A percentile compares a stretch with the other conserved stretches of the same genome.
Conservation (phyloP, 1,140 invertebrate genomes). For the Eriosoma lanigerum region DNA sequence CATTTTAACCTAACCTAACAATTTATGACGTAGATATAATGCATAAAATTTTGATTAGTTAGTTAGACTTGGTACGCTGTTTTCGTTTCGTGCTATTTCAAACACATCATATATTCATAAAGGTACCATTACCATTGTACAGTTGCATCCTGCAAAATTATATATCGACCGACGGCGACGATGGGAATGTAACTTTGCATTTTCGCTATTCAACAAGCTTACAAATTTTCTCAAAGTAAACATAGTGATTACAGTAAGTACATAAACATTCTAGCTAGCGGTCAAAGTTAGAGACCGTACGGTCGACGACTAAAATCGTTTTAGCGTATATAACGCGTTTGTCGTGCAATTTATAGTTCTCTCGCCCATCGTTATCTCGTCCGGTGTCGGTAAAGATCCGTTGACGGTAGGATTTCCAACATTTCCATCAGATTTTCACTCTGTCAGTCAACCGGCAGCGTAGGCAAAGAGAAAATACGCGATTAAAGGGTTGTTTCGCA, state of each 20-base stretch:
- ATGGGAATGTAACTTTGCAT: too few relatives aligned
- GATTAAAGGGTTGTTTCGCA: neutral
- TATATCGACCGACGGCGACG: too few relatives aligned
- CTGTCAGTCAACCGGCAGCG: neutral
- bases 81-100: too few relatives aligned
- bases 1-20: too few relatives aligned
- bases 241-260: too few relatives aligned
- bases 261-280: neutral
- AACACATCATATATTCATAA: too few relatives aligned
- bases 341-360: slow-evolving; percentile 1
- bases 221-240: neutral
- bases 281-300: neutral
- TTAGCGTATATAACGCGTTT: neutral
- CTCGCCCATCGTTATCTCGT: neutral
- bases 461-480: neutral
- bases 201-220: too few relatives aligned
- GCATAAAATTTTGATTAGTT: too few relatives aligned
- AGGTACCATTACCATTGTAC: too few relatives aligned
- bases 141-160: too few relatives aligned
- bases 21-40: too few relatives aligned
- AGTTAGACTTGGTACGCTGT: too few relatives aligned
- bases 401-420: neutral
- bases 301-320: neutral
- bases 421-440: neutral
- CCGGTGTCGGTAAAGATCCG: neutral